Evolutionary conservation across 1,140 invertebrate genomes (phyloP).

Genomic region (Brachionus manjavacas): DNA sequence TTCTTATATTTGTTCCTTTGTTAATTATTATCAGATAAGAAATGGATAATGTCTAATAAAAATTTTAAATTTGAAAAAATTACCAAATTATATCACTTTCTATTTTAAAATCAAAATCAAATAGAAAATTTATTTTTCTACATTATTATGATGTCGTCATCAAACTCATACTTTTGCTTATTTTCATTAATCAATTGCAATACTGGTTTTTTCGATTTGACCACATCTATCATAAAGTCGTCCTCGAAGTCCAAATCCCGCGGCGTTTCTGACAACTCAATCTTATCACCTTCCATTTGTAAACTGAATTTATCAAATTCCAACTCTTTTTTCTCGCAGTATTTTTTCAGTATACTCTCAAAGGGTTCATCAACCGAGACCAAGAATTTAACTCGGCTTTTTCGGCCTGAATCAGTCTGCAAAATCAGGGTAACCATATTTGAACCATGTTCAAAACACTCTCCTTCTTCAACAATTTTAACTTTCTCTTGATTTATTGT

Average conservation of each 20-base stretch:
- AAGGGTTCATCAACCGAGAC: constrained; percentile 22
- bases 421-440: constrained; percentile 23
- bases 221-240: not conserved
- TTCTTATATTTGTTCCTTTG: too few species aligned
- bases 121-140: not conserved
- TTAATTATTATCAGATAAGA: too few species aligned
- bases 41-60: not conserved
- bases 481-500: not conserved
- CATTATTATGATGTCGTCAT: constrained; percentile 25
- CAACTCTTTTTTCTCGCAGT: constrained; percentile 16
- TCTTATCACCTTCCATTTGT: constrained; percentile 23
- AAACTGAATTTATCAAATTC: not conserved
- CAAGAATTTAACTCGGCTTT: constrained; percentile 36
- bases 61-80: not conserved
- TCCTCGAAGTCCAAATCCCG: constrained; percentile 36
- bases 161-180: constrained; percentile 25
- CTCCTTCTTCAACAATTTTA: constrained; percentile 21
- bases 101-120: not conserved
- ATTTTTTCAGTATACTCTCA: constrained; percentile 17
- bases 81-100: too few species aligned
- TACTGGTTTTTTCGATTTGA: not conserved
- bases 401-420: constrained; percentile 17
- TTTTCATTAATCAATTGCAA: constrained; percentile 32
- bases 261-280: constrained; percentile 7
- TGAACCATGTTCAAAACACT: not conserved